A percentile compares a stretch with the other conserved stretches of the same genome.
phyloP scores from a whole-genome alignment of 2,113 vertebrate genomes.

The Oryzias woworae region DNA sequence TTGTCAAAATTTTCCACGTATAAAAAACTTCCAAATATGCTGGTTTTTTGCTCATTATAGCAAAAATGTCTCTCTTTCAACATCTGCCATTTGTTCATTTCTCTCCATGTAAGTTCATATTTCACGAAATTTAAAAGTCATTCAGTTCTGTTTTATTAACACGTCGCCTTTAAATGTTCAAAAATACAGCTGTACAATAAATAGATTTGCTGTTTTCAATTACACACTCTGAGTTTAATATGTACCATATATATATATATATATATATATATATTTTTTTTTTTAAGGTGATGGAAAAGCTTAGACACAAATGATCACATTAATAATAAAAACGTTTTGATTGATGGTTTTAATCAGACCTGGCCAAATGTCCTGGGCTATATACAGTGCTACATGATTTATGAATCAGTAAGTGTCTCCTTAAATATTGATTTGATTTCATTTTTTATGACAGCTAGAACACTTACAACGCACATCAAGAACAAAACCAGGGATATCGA shows the following conservation, averaged over 20 bases:
- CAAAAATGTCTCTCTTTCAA: too few species aligned
- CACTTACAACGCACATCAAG: slow-evolving; percentile 38
- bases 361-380: slow-evolving; percentile 20
- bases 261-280: too few species aligned
- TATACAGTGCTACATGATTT: slow-evolving; percentile 23
- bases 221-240: slow-evolving; percentile 26
- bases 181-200: not conserved
- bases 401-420: slow-evolving; percentile 9
- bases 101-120: too few species aligned
- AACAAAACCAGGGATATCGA: slow-evolving; percentile 19
- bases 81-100: too few species aligned
- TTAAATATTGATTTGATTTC: slow-evolving; percentile 23
- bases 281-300: slow-evolving; percentile 23
- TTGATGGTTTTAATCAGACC: slow-evolving; percentile 39
- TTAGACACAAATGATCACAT: slow-evolving; percentile 40
- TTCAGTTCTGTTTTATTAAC: too few species aligned
- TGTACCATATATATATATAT: not conserved
- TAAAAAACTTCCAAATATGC: too few species aligned
- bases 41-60: too few species aligned
- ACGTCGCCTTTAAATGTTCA: too few species aligned
- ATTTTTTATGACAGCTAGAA: slow-evolving; percentile 10
- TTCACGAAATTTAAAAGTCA: too few species aligned
- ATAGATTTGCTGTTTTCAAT: slow-evolving; percentile 18
- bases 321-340: slow-evolving; percentile 38
- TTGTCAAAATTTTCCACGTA: too few species aligned